A percentile compares a stretch with the other conserved stretches of the same genome.
Evolutionary conservation across 2,113 vertebrate genomes (phyloP).

Genomic region (Brachionichthys hirsutus): DNA sequence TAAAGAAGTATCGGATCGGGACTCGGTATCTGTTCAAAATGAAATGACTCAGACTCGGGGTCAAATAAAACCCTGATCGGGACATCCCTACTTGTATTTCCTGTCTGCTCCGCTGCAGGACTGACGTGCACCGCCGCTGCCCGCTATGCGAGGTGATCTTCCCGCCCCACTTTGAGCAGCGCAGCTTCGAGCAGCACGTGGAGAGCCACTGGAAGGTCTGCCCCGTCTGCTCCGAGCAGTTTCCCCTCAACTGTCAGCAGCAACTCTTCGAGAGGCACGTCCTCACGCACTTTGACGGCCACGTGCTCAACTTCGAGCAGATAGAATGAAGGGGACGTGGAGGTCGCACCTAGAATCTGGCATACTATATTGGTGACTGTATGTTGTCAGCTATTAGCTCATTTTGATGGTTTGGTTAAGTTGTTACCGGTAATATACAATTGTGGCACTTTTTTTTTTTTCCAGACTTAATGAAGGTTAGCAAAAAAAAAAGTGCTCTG

Average conservation of each 20-base stretch:
- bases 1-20: no score
- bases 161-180: conserved; percentile 95
- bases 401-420: conserved; percentile 27
- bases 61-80: no score
- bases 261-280: conserved; percentile 92
- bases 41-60: no score
- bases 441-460: conserved; percentile 46
- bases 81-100: no score
- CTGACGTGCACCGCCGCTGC: conserved; percentile 90
- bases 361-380: conserved; percentile 18
- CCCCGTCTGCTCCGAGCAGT: conserved; percentile 96
- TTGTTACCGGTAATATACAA: conserved; percentile 43
- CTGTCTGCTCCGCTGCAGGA: conserved; percentile 71
- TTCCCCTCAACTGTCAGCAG: conserved; percentile 93
- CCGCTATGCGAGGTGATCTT: conserved; percentile 95
- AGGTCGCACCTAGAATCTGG: neutral
- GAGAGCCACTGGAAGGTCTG: conserved; percentile 99
- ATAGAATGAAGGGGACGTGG: conserved; percentile 48
- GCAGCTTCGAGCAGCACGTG: conserved; percentile 95
- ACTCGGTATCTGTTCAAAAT: no score
- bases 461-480: conserved; percentile 20
- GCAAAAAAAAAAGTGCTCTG: conserved; percentile 50
- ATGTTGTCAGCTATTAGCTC: conserved; percentile 31
- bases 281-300: conserved; percentile 94
- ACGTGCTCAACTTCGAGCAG: conserved; percentile 89